Base-by-base conservation (phyloP, 2,113 vertebrate species). In the Myocastor coypus region DNA sequence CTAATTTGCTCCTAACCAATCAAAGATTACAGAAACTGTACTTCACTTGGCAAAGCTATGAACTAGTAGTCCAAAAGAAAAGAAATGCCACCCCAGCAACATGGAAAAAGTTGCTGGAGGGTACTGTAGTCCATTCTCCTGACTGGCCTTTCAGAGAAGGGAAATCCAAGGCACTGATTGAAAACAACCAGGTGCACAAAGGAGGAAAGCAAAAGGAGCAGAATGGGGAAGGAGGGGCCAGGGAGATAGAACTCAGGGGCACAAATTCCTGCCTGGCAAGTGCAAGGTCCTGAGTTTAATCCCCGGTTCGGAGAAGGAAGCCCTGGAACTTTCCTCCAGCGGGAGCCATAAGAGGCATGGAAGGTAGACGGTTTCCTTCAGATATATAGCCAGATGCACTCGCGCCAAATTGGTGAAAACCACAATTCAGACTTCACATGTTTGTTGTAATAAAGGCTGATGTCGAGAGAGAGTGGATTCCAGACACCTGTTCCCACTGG, bases 1-100 rank as follows among this genome's bases (percentile, higher is more conserved):
- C 83, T 83, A 52, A 73, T 96, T 95, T 89, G 90, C 80, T 94
- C 71, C 63, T 69, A 85, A 92, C 95, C 3, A 20, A 88, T 50
- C 82, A 68, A 83, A 86, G 50, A 16, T 68, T 66, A 84, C 37
- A 94, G 40, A 88, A 78, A 59, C 46, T 55, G 32, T 69, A 46
- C 55, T 82, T 37, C 40, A 57, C 57, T 73, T 94, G 7, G 19
- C 88, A 81, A 69, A 84, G 42, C 46, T 64, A 40, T 73, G 64
- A 81, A 28, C 34, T 73, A 66, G 26, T 84, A 42, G 91, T 80
- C 34, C 14, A 42, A 3, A 13, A 91, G 32, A 90, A 77, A 61
- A 57, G 19, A 89, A 75, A 92, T 75, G 7, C 40, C 55, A 26
- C 19, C 32, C 37, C 26, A 26, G 82, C 55, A 69, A 78, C 59